A percentile compares a stretch with the other conserved stretches of the same genome.
phyloP scores from a whole-genome alignment of 1,140 invertebrate genomes.

The Euwallacea fornicatus region DNA sequence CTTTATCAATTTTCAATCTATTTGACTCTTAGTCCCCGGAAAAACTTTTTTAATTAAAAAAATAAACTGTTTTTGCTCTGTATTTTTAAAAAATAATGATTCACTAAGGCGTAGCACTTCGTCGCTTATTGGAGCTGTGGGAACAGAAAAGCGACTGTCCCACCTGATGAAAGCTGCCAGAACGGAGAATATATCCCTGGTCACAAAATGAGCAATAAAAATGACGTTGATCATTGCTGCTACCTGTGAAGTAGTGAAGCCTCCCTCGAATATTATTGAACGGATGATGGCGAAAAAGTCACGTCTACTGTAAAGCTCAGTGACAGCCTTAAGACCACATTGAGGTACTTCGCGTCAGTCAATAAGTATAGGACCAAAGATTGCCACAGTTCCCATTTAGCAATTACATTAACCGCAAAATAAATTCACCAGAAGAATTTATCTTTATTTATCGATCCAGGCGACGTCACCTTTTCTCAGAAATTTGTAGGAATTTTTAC shows the following conservation, averaged over 20 bases:
- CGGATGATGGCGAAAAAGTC: constrained; percentile 46
- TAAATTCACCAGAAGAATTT: constrained; percentile 5
- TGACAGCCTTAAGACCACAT: constrained; percentile 45
- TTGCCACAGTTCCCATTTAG: not conserved
- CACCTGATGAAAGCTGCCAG: constrained; percentile 40
- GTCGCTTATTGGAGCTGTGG: too few species aligned
- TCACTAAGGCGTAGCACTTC: too few species aligned
- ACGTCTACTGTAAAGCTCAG: constrained; percentile 45
- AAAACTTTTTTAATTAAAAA: too few species aligned
- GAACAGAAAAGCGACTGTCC: constrained; percentile 37
- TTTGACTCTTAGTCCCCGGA: too few species aligned
- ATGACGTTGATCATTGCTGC: constrained; percentile 44
- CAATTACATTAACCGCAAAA: not conserved
- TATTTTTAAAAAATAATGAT: too few species aligned
- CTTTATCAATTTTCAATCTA: too few species aligned
- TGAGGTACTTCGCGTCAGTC: constrained; percentile 44
- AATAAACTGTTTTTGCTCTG: too few species aligned
- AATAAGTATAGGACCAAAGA: constrained; percentile 44
- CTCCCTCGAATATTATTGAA: constrained; percentile 40
- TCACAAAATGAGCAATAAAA: constrained; percentile 43
- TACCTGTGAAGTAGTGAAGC: constrained; percentile 39
- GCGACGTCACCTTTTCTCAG: not conserved
- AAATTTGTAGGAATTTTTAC: not conserved
- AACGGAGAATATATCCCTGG: constrained; percentile 42
- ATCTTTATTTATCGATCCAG: not conserved